phyloP scores from a whole-genome alignment of 2,113 vertebrate genomes.

The Cyanocitta stelleri region DNA sequence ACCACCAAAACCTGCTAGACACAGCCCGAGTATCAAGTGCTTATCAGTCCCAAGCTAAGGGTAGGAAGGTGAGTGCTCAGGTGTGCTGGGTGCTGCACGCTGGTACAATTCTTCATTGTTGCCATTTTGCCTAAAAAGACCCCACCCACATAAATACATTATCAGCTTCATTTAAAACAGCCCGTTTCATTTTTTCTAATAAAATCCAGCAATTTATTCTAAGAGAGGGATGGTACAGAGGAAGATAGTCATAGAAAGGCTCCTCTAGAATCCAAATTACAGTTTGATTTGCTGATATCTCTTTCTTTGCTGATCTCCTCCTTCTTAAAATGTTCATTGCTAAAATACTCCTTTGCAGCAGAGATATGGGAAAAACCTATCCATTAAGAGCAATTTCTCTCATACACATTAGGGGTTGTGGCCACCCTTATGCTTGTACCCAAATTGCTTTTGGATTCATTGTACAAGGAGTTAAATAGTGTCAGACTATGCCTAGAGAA shows the following conservation, averaged over 20 bases:
- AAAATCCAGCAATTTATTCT: background rate
- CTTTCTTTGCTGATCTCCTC: background rate
- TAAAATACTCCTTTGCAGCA: background rate
- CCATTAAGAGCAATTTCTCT: background rate
- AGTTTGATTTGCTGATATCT: background rate
- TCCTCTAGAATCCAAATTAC: background rate
- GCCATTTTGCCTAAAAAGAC: background rate
- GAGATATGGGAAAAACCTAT: background rate
- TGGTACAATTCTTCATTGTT: background rate
- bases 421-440: background rate
- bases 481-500: background rate
- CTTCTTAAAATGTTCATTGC: background rate
- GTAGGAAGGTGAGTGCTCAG: background rate
- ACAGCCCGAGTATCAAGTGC: background rate
- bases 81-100: background rate
- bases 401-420: background rate
- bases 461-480: background rate
- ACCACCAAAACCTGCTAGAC: background rate
- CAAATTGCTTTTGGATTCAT: background rate
- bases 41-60: background rate
- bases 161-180: background rate
- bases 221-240: background rate
- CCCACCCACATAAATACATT: background rate
- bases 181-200: background rate
- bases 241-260: background rate